Conservation (phyloP, 2,888 invertebrate genomes). For the Ormyrus pomaceus region DNA sequence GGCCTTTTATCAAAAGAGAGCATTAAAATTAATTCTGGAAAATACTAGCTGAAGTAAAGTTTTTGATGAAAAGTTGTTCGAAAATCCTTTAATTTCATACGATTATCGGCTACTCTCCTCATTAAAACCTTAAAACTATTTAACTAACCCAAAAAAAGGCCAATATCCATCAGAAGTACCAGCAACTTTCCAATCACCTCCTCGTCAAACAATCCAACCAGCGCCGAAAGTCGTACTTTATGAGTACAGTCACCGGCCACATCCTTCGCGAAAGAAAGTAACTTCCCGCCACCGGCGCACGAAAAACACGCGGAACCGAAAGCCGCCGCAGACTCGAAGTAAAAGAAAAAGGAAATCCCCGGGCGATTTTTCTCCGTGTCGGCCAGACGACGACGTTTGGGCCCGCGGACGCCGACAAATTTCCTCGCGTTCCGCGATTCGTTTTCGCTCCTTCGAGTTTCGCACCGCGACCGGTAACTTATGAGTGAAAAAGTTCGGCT, state of each 20-base stretch:
- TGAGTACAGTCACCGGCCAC: too few species aligned
- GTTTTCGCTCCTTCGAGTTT: constrained; percentile 14
- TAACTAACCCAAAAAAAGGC: too few species aligned
- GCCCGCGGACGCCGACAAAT: constrained; percentile 42
- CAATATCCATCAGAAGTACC: too few species aligned
- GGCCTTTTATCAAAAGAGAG: too few species aligned
- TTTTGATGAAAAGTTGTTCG: too few species aligned
- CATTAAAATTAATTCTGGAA: too few species aligned
- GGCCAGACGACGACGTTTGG: constrained; percentile 1
- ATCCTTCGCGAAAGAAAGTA: not conserved
- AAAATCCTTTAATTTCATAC: too few species aligned
- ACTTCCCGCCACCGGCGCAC: too few species aligned
- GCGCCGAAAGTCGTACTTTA: not conserved
- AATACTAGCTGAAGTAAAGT: too few species aligned
- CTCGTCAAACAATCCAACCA: not conserved
- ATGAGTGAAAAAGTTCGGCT: constrained; percentile 45
- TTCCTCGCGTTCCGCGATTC: constrained; percentile 22
- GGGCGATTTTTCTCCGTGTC: constrained; percentile 39
- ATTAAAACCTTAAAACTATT: too few species aligned
- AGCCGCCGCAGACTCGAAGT: not conserved
- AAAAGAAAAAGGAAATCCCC: constrained; percentile 18
- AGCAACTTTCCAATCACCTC: not conserved
- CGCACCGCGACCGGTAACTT: constrained; percentile 34
- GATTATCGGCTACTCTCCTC: too few species aligned
- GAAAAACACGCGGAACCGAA: too few species aligned